Base-by-base conservation (phyloP, 2,888 invertebrate species). In the Pollenia angustigena region DNA sequence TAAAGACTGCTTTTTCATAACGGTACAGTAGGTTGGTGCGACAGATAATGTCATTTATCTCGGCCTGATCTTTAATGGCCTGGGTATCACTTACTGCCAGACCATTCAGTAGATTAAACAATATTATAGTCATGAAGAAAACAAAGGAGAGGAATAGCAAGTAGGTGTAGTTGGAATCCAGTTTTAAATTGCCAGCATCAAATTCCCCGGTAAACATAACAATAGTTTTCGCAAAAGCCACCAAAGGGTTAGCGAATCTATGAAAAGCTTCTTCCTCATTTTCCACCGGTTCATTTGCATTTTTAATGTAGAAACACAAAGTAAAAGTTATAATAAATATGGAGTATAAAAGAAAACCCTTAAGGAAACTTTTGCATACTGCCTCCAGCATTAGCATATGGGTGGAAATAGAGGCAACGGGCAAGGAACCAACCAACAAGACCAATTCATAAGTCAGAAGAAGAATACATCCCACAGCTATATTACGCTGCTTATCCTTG, bases 161-260 rank as follows among this genome's bases (percentile, higher is more conserved):
- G 90, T 96, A 96, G 90, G 97, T 96, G 40, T 95, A 95, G 10
- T 95, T 92, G 11, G 96, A 96, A 62, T 95, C 93, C 90, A 97
- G 97, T 68, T 96, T 95, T 56, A 97, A 95, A 10, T 95, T 95
- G n/a, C 95, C 94, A 0, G 97, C 97, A 90, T 97, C 97, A 89
- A 97, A 97, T 92, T 97, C 97, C 10, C 97, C 97, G 0, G 97
- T 97, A 88, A 97, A 94, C 97, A 97, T 97, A 1, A 97, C 96
- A n/a, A 97, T 95, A 0, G 97, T 97, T 93, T 97, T 97, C 89
- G 97, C 96, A 54, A 97, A 91, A 0, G 97, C 96, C 86, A 95
- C 94, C 2, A 95, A 95, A 0, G 96, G 96, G 92, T 95, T 95
- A 1, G 94, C 94, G 89, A 97, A 97, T 88, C 95, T 95, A 75